A percentile compares a stretch with the other conserved stretches of the same genome.
Conservation (phyloP, 2,113 vertebrate species). For the Thomomys bottae region DNA sequence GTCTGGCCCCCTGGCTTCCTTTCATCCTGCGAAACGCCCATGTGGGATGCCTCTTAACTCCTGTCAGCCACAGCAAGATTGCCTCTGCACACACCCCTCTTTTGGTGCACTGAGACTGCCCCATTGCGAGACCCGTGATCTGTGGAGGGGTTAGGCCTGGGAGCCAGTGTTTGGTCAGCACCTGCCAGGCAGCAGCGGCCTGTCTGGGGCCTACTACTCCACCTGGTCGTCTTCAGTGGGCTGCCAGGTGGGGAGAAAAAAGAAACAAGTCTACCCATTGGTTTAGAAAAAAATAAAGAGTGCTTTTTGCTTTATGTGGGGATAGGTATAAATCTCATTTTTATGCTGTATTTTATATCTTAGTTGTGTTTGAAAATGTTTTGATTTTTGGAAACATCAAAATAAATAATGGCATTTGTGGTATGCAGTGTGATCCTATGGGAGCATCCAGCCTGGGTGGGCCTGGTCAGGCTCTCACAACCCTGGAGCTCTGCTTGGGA, state of each 20-base stretch:
- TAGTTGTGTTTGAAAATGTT: slow-evolving; percentile 87
- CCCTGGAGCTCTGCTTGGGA: too few relatives aligned
- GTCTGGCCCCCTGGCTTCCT: not conserved
- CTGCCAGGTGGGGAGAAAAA: not conserved
- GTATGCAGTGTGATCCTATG: slow-evolving; percentile 70
- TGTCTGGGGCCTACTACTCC: not conserved
- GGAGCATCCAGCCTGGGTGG: not conserved
- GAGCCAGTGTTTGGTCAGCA: not conserved
- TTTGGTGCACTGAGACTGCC: fast-evolving
- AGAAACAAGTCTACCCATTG: slow-evolving; percentile 60
- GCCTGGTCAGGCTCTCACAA: not conserved
- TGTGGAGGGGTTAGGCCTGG: not conserved
- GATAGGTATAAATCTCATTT: slow-evolving; percentile 84
- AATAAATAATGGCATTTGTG: slow-evolving; percentile 87
- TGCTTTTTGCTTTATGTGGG: slow-evolving; percentile 84
- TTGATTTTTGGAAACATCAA: slow-evolving; percentile 86
- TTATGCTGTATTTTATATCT: slow-evolving; percentile 90
- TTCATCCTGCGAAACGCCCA: too few relatives aligned
- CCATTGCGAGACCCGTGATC: not conserved
- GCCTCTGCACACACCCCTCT: not conserved
- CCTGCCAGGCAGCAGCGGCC: not conserved
- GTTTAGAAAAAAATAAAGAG: slow-evolving; percentile 80
- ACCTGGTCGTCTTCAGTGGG: not conserved
- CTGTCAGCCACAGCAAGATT: too few relatives aligned
- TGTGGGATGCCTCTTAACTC: too few relatives aligned